Base-by-base conservation (phyloP, 2,113 vertebrate species). In the Scophthalmus maximus region DNA sequence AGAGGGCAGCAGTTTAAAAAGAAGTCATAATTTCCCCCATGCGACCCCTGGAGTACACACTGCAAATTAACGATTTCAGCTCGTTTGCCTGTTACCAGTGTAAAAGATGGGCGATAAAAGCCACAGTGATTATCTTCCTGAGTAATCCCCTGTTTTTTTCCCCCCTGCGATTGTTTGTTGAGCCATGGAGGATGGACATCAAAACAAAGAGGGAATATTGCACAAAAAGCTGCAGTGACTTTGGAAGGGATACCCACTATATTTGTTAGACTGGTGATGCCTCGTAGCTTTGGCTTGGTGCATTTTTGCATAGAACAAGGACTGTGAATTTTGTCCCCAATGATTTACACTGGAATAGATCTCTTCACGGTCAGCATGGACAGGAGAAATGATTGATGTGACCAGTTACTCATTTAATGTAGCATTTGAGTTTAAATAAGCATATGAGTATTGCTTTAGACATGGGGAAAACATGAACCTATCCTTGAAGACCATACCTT, bases 401-500 rank as follows among this genome's bases (percentile, higher is more conserved):
- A 56, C 12, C 11, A 26, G 22, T 42, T 36, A 23, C 0, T 46
- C 2, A 22, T 10, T 25, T n/a, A 29, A 53, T 22, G 1, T 25
- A n/a, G n/a, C n/a, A 25, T 61, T 10, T 11, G n/a, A n/a, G n/a
- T n/a, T n/a, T n/a, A n/a, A n/a, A 55, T 18, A 20, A 2, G 6
- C 18, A 23, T 23, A 32, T 56, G 11, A 17, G 18, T n/a, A n/a
- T 46, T n/a, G 2, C 30, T 40, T 50, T 7, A 29, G 26, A 8
- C n/a, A 2, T 4, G 12, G 10, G 18, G 57, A 44, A 36, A 26
- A 57, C 26, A 9, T 32, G 2, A 59, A n/a, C n/a, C n/a, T n/a
- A n/a, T 49, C 12, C 14, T 65, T 51, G 27, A 20, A 23, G 23
- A n/a, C 30, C 65, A 4, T 91, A 93, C 92, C 91, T 91, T 92